Conservation (phyloP, 2,888 invertebrate species). For the Luperina testacea region DNA sequence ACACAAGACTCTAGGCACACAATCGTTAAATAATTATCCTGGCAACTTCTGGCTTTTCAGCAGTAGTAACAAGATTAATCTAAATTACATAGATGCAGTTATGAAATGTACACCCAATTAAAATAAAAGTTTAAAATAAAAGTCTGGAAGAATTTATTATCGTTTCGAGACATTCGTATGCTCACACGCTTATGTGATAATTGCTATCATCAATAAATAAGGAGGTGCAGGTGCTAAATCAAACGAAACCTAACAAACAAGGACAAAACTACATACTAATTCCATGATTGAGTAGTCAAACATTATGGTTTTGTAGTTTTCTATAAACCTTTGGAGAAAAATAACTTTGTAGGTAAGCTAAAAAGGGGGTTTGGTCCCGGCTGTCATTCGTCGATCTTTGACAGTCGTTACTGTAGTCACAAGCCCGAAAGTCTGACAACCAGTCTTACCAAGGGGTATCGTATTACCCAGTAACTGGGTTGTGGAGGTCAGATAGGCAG, state of each 20-base stretch:
- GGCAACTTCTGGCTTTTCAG: background rate
- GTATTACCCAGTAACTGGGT: no score
- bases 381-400: no score
- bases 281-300: background rate
- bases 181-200: constrained; percentile 35
- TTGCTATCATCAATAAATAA: constrained; percentile 57
- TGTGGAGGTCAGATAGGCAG: no score
- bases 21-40: background rate
- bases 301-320: background rate
- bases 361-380: background rate
- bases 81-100: background rate
- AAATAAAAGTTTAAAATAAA: no score
- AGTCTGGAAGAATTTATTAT: background rate
- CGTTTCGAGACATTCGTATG: background rate
- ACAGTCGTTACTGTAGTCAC: no score
- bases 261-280: constrained; percentile 33
- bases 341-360: background rate
- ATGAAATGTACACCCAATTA: background rate
- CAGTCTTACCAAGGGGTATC: no score
- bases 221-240: constrained; percentile 56
- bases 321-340: background rate
- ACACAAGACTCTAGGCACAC: background rate
- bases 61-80: background rate
- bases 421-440: no score
- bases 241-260: constrained; percentile 49